These are phyloP conservation scores for Sarcophaga rosellei DNA, from an alignment of 2,888 invertebrate species.

Conservation along the genomic window DNA sequence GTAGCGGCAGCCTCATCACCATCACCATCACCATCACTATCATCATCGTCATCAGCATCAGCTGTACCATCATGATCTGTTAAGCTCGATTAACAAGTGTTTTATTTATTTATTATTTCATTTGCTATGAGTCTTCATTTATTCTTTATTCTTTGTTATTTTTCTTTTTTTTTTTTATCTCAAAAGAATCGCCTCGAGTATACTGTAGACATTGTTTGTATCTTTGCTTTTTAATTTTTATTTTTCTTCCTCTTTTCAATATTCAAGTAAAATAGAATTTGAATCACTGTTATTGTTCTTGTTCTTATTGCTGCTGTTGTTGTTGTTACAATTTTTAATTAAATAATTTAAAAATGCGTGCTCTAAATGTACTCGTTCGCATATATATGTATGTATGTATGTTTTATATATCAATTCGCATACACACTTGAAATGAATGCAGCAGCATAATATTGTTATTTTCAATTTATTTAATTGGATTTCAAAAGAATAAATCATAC, in stretches of 20 bases:
- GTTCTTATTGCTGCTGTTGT: slow-evolving; percentile 1
- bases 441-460: slow-evolving; percentile 51
- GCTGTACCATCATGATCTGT: slow-evolving; percentile 49
- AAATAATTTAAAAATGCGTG: slow-evolving; percentile 59
- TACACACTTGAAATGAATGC: slow-evolving; percentile 28
- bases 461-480: slow-evolving; percentile 66
- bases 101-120: slow-evolving; percentile 59
- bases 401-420: slow-evolving; percentile 61
- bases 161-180: slow-evolving; percentile 35
- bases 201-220: slow-evolving; percentile 11
- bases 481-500: slow-evolving; percentile 55
- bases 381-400: slow-evolving; percentile 2
- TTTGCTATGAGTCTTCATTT: slow-evolving; percentile 52
- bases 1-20: slow-evolving; percentile 5
- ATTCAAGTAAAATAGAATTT: slow-evolving; percentile 43
- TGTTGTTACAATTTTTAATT: slow-evolving; percentile 29
- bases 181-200: slow-evolving; percentile 35
- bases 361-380: slow-evolving; percentile 53
- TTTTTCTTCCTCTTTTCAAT: slow-evolving; percentile 24
- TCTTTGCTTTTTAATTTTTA: slow-evolving; percentile 49
- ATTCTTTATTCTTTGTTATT: slow-evolving; percentile 31
- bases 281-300: slow-evolving; percentile 60
- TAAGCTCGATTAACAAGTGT: slow-evolving; percentile 69
- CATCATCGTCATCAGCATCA: slow-evolving; percentile 40
- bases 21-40: slow-evolving; percentile 4